A percentile compares a stretch with the other conserved stretches of the same genome.
Evolutionary conservation across 1,140 invertebrate genomes (phyloP).

Genomic region (Lanistes nyassanus): DNA sequence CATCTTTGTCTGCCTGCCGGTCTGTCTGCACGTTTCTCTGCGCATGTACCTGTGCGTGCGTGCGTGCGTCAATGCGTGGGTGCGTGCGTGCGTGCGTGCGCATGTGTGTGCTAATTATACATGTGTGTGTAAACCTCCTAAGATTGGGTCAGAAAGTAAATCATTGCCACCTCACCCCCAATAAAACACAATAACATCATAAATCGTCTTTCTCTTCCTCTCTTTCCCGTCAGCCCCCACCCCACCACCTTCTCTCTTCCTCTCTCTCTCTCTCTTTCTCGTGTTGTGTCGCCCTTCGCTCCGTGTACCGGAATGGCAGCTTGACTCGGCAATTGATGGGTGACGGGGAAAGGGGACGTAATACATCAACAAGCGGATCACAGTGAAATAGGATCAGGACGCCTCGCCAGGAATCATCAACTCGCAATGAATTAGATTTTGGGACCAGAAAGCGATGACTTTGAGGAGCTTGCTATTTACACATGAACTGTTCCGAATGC

Average conservation of each 20-base stretch:
- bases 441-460: conserved; percentile 15
- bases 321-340: neutral
- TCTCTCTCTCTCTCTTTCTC: conserved; percentile 9
- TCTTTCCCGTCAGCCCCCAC: neutral
- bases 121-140: neutral
- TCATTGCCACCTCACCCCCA: no score
- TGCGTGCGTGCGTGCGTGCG: conserved; percentile 4
- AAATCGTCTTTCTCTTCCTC: neutral
- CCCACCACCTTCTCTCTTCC: neutral
- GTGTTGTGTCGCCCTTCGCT: neutral
- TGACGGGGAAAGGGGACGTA: neutral
- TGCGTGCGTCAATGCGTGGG: conserved; percentile 10
- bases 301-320: conserved; percentile 3
- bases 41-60: neutral
- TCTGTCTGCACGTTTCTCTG: no score
- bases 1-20: neutral
- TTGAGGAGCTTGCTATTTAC: no score
- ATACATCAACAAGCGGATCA: conserved; percentile 18
- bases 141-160: neutral
- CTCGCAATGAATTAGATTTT: conserved; percentile 21
- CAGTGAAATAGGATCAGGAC: conserved; percentile 13
- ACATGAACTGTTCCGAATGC: no score
- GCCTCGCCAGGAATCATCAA: conserved; percentile 2
- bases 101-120: neutral
- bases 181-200: neutral